Percentiles rank a stretch among this genome's conserved stretches.
phyloP scores from a whole-genome alignment of 2,888 invertebrate genomes.

The Tetropium fuscum region DNA sequence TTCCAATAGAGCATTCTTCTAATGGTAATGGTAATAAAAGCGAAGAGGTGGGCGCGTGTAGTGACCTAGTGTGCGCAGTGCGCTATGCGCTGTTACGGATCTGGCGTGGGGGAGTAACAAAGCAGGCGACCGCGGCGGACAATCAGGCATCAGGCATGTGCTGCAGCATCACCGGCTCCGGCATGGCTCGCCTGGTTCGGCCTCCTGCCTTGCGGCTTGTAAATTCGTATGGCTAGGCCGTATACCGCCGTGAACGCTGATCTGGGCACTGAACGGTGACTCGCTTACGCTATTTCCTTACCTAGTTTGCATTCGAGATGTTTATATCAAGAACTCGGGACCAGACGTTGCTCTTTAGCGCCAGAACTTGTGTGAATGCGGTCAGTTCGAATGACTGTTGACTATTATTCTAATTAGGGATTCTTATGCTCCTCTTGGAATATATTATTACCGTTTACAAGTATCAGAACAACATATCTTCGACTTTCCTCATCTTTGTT shows the following conservation, averaged over 20 bases:
- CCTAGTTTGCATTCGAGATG: constrained; percentile 56
- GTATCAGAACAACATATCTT: too few relatives aligned
- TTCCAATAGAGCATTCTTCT: constrained; percentile 31
- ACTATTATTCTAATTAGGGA: not conserved
- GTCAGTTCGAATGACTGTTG: constrained; percentile 19
- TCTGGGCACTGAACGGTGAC: constrained; percentile 41
- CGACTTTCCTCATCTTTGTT: too few relatives aligned
- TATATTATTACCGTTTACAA: too few relatives aligned
- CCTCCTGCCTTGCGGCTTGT: constrained; percentile 51
- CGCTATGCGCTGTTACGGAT: constrained; percentile 58
- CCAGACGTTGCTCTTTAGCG: constrained; percentile 40
- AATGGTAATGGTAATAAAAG: constrained; percentile 42
- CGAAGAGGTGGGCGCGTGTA: constrained; percentile 52
- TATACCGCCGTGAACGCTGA: constrained; percentile 38
- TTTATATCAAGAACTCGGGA: constrained; percentile 49
- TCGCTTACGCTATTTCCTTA: constrained; percentile 51
- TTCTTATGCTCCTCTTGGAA: too few relatives aligned
- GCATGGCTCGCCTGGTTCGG: constrained; percentile 48
- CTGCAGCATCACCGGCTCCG: constrained; percentile 51
- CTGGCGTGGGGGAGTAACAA: constrained; percentile 58
- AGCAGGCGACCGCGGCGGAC: constrained; percentile 44
- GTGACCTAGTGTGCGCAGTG: constrained; percentile 59
- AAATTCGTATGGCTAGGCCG: constrained; percentile 42
- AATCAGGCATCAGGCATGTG: constrained; percentile 52
- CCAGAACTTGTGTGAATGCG: constrained; percentile 31